Percentiles rank a stretch among this genome's conserved stretches.
Evolutionary conservation across 2,113 vertebrate genomes (phyloP).

Genomic region (Malurus cyaneus): DNA sequence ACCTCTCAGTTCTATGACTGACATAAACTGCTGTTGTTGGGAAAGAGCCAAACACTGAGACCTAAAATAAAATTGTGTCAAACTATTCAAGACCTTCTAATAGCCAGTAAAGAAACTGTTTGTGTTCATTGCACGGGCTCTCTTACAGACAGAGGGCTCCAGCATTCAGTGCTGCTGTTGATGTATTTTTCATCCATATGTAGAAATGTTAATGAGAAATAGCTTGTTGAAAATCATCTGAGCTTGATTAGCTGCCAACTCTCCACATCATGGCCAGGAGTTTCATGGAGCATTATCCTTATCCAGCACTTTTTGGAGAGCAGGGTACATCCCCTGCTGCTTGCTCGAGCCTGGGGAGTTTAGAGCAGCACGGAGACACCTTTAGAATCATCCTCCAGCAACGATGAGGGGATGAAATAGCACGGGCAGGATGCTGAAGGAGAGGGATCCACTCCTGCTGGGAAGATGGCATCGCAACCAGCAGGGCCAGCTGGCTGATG

Average conservation of each 20-base stretch:
- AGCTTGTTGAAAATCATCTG: not conserved
- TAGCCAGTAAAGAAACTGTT: not conserved
- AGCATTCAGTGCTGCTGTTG: not conserved
- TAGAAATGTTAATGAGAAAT: not conserved
- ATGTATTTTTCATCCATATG: not conserved
- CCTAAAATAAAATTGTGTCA: not conserved
- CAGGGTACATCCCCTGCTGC: not conserved
- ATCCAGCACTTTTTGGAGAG: not conserved
- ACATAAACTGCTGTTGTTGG: not conserved
- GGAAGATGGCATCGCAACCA: not conserved
- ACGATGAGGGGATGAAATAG: not conserved
- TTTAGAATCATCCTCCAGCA: not conserved
- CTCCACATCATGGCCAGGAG: not conserved
- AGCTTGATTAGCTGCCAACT: not conserved
- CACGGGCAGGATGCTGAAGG: rapidly evolving
- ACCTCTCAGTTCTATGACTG: not conserved
- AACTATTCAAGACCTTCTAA: not conserved
- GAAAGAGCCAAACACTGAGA: not conserved
- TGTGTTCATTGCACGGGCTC: not conserved
- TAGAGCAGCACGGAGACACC: not conserved
- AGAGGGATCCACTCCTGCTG: not conserved
- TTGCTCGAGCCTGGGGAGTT: not conserved
- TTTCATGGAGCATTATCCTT: not conserved
- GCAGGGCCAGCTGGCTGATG: not conserved
- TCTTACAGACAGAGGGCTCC: not conserved